A percentile compares a stretch with the other conserved stretches of the same genome.
Conservation (phyloP, 2,113 vertebrate species). For the Actinemys pallida region DNA sequence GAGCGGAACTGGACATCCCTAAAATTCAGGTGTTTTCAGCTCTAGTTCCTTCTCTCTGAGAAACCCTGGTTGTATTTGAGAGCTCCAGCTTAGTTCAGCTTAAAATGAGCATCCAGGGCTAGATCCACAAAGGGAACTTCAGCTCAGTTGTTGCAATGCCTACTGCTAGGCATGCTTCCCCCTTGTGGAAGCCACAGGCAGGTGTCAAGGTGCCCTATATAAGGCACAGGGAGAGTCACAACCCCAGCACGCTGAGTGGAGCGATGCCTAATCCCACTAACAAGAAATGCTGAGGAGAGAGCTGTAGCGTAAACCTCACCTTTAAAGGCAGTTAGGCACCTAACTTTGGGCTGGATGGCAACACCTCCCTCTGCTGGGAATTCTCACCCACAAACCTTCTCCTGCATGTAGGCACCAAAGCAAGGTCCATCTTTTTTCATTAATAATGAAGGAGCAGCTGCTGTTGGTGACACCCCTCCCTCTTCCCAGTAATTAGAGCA, state of each 20-base stretch:
- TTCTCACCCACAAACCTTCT: neutral
- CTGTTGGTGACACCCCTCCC: no score
- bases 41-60: neutral
- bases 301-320: neutral
- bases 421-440: neutral
- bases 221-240: neutral
- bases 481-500: no score
- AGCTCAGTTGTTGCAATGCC: no score
- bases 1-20: neutral
- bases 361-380: neutral
- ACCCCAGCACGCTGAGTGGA: neutral
- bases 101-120: neutral
- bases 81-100: neutral
- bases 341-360: no score
- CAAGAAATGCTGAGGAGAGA: neutral
- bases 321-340: no score
- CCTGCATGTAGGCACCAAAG: neutral
- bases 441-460: neutral
- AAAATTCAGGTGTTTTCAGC: neutral
- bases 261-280: neutral
- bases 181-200: neutral
- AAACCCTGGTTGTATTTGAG: neutral
- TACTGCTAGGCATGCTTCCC: no score
- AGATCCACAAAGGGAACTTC: no score
- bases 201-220: neutral